Evolutionary conservation across 2,797 vertebrate genomes (phyloP), one percentile per base, ranked within the genome.

Genomic region (Neosilurus mollespiculum): DNA sequence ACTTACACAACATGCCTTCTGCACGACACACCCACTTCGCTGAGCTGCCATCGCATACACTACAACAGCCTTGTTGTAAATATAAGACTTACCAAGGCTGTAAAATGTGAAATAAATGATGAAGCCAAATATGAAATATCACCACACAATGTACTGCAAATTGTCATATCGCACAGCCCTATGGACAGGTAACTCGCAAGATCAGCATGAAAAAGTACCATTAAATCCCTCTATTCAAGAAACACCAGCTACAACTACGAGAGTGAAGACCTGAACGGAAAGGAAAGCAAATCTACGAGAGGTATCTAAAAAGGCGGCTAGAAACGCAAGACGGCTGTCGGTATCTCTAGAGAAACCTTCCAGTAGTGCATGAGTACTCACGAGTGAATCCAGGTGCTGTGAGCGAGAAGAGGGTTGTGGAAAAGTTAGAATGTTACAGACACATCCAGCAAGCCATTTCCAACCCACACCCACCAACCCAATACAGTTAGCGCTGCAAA

Each of bases 311-410:
- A 81, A 76, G 77, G 62, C n/a, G 18, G 54, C 76, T 72, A 30
- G 70, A 77, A 66, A 71, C 4, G 15, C 0, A 65, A 14, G n/a
- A 65, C 56, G 14, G 73, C 8, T 15, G 34, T 6, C 15, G 67
- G 59, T 16, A 7, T 82, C 67, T 87, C 26, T 83, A 58, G 80
- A 69, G 65, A 69, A 61, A 58, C 70, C n/a, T 34, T 11, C 24
- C n/a, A 43, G 80, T 64, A 81, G 83, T 84, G 85, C 73, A 76
- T 77, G 34, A 81, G 85, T 88, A 88, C 87, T 88, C 87, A 88
- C 87, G 87, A 87, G 82, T 88, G 77, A 83, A 88, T 88, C 87
- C 87, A 53, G 86, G 84, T 72, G 87, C 87, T 88, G 87, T 88
- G 86, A 87, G 87, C 78, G 80, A 86, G 71, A 80, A 87, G 76